Percentiles rank a stretch among this genome's conserved stretches.
Evolutionary conservation across 1,140 invertebrate genomes (phyloP).

Genomic region (Macrobrachium nipponense): DNA sequence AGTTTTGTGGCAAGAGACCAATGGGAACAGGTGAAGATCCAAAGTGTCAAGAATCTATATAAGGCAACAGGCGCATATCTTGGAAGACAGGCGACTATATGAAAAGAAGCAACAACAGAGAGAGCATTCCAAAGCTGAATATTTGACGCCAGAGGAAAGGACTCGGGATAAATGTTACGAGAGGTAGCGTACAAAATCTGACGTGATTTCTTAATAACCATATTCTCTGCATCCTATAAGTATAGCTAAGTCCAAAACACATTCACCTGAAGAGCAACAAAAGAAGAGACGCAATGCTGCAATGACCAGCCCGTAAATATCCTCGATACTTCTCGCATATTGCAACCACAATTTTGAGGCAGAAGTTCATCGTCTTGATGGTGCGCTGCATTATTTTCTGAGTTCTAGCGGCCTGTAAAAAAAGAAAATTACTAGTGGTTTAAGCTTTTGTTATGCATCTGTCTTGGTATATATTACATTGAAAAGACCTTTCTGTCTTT

Average conservation of each 20-base stretch:
- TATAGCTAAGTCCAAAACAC: not conserved
- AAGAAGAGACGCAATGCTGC: not conserved
- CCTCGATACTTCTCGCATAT: constrained; percentile 46
- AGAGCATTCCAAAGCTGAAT: not conserved
- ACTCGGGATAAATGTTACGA: not conserved
- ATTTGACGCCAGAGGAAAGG: not conserved
- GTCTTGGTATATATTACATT: too few species aligned
- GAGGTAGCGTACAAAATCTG: too few species aligned
- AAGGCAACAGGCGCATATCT: not conserved
- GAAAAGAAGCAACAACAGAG: not conserved
- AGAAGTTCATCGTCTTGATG: constrained; percentile 45
- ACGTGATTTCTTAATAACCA: too few species aligned
- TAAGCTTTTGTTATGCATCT: too few species aligned
- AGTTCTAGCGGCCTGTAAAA: constrained; percentile 28
- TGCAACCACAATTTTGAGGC: constrained; percentile 34
- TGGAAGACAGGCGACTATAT: not conserved
- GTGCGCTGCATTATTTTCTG: constrained; percentile 40
- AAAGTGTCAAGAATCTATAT: not conserved
- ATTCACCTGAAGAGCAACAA: constrained; percentile 34
- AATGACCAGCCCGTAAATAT: constrained; percentile 18
- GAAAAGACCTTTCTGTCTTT: not conserved
- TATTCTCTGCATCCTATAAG: not conserved
- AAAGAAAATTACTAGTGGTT: not conserved
- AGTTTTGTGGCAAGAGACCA: too few species aligned
- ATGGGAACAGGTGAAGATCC: too few species aligned